phyloP scores from a whole-genome alignment of 2,888 invertebrate genomes.

The Leucophenga montana region DNA sequence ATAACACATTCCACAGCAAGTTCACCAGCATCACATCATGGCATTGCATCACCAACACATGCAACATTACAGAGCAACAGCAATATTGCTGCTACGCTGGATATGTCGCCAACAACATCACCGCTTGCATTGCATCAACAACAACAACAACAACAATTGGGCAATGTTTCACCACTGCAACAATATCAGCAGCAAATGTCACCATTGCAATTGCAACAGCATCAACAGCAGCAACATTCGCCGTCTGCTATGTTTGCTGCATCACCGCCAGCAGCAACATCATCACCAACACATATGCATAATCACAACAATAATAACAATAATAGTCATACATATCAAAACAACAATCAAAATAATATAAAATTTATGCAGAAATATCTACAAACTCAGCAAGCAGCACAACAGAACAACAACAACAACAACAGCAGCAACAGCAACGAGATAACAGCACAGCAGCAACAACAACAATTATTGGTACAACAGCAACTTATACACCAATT shows the following conservation, averaged over 20 bases:
- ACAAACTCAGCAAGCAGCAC: conserved; percentile 62
- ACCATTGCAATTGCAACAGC: conserved; percentile 46
- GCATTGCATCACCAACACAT: conserved; percentile 44
- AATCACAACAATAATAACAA: conserved; percentile 44
- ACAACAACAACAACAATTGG: conserved; percentile 43
- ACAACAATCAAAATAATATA: conserved; percentile 55
- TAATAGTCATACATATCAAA: conserved; percentile 44
- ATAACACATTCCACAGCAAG: too few relatives aligned
- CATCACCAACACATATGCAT: conserved; percentile 64
- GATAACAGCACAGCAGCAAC: conserved; percentile 44
- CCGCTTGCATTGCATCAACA: conserved; percentile 40
- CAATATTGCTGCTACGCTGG: conserved; percentile 29
- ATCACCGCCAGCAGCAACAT: conserved; percentile 47
- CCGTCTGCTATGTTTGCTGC: conserved; percentile 51
- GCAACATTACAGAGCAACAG: conserved; percentile 53
- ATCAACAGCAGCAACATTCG: conserved; percentile 53
- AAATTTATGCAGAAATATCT: conserved; percentile 70
- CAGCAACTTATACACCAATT: conserved; percentile 60
- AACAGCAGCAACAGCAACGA: conserved; percentile 57
- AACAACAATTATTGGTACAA: conserved; percentile 57
- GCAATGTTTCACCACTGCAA: conserved; percentile 40
- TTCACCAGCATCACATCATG: conserved; percentile 30
- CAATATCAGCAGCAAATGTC: conserved; percentile 55
- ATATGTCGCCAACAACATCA: conserved; percentile 37
- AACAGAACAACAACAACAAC: conserved; percentile 49